Percentiles rank a stretch among this genome's conserved stretches.
Conservation (phyloP, 2,797 vertebrate genomes). For the Semaprochilodus insignis region DNA sequence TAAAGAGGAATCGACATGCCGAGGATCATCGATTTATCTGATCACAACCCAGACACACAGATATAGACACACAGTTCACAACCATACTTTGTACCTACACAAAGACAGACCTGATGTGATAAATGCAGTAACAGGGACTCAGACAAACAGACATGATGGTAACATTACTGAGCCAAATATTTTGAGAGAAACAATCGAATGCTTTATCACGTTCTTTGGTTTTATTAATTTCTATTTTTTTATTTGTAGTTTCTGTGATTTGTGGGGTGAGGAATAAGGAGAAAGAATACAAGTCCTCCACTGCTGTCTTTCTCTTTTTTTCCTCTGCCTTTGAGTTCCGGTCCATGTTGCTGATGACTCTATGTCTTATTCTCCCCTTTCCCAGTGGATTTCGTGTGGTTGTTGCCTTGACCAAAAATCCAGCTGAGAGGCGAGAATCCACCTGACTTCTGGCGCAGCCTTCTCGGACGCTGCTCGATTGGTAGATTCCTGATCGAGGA, state of each 20-base stretch:
- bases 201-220: conserved; percentile 29
- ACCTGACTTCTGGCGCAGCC: neutral
- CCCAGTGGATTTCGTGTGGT: conserved; percentile 24
- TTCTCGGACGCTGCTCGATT: conserved; percentile 13
- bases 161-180: conserved; percentile 63
- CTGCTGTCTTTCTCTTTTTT: conserved; percentile 48
- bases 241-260: conserved; percentile 33
- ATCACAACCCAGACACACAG: conserved; percentile 50
- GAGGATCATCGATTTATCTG: conserved; percentile 55
- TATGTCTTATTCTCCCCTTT: conserved; percentile 45
- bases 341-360: conserved; percentile 39
- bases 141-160: neutral
- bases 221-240: conserved; percentile 19
- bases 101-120: conserved; percentile 36
- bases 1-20: conserved; percentile 31
- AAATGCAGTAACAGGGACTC: conserved; percentile 8
- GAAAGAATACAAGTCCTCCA: conserved; percentile 39
- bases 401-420: conserved; percentile 36
- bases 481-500: conserved; percentile 7
- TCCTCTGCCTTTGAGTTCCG: conserved; percentile 26
- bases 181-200: conserved; percentile 60
- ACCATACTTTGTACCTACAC: conserved; percentile 36
- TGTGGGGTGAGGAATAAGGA: conserved; percentile 20
- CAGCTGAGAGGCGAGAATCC: conserved; percentile 17
- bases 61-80: conserved; percentile 46